Conservation (phyloP, 2,113 vertebrate genomes). For the Microtus montanus region DNA sequence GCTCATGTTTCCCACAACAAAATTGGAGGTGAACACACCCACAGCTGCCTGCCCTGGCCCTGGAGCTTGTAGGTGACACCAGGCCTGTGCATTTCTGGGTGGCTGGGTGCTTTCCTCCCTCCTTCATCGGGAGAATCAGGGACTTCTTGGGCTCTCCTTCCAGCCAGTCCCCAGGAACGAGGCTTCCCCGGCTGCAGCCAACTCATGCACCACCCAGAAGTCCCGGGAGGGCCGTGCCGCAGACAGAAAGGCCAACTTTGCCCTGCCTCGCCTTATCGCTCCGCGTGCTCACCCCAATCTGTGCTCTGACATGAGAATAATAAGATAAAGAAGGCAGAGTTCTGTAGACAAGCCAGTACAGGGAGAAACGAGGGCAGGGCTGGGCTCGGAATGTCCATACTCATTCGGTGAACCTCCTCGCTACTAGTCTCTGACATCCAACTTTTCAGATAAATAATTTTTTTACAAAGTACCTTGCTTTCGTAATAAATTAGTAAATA, state of each 20-base stretch:
- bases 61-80: not conserved
- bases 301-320: not conserved
- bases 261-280: not conserved
- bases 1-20: not conserved
- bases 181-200: not conserved
- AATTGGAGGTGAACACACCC: not conserved
- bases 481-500: not conserved
- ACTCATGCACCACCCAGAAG: not conserved
- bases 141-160: not conserved
- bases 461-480: not conserved
- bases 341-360: not conserved
- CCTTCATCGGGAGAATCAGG: not conserved
- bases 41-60: not conserved
- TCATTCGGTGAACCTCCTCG: not conserved
- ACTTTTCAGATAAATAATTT: slow-evolving; percentile 14
- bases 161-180: not conserved
- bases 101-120: not conserved
- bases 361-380: slow-evolving; percentile 25
- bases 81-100: not conserved
- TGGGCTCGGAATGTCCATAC: not conserved
- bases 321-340: slow-evolving; percentile 17
- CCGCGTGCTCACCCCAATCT: not conserved
- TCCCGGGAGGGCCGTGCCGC: not conserved
- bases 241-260: not conserved
- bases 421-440: not conserved